A percentile compares a stretch with the other conserved stretches of the same genome.
Conservation (phyloP, 2,797 vertebrate species). For the Gallinago solitaria region DNA sequence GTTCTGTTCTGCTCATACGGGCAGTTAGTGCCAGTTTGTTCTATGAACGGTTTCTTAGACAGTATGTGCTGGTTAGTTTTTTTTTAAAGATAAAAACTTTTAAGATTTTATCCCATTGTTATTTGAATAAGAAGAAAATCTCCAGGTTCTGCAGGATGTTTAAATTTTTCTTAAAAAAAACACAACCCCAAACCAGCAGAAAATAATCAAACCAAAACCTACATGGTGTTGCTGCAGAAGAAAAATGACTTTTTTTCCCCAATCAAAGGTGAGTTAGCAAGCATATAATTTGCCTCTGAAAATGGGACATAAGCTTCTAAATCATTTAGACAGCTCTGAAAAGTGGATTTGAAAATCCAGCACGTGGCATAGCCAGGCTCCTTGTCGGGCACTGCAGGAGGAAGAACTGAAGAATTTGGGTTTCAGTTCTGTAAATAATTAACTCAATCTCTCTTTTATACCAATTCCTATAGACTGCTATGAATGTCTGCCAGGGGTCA, state of each 20-base stretch:
- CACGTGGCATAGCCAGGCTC: neutral
- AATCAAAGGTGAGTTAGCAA: neutral
- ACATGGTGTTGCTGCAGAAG: neutral
- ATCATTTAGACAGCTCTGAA: neutral
- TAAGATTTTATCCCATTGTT: neutral
- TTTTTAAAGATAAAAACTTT: neutral
- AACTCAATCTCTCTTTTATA: neutral
- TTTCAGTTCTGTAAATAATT: slow-evolving; percentile 32
- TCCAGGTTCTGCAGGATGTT: neutral
- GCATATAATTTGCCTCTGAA: neutral
- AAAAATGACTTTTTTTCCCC: accelerated
- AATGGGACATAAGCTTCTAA: neutral
- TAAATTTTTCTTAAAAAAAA: neutral
- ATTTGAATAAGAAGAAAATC: neutral
- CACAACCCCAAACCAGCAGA: neutral
- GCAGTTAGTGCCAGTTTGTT: neutral
- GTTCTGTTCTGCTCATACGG: neutral
- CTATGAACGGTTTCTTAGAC: neutral
- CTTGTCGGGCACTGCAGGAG: neutral
- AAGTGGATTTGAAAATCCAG: neutral
- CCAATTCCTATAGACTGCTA: neutral
- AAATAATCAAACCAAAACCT: neutral
- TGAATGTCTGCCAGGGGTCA: neutral
- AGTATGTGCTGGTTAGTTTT: neutral
- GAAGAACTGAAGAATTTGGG: neutral